A percentile compares a stretch with the other conserved stretches of the same genome.
phyloP scores from a whole-genome alignment of 2,888 invertebrate genomes.

The Drosophila pseudotakahashii region DNA sequence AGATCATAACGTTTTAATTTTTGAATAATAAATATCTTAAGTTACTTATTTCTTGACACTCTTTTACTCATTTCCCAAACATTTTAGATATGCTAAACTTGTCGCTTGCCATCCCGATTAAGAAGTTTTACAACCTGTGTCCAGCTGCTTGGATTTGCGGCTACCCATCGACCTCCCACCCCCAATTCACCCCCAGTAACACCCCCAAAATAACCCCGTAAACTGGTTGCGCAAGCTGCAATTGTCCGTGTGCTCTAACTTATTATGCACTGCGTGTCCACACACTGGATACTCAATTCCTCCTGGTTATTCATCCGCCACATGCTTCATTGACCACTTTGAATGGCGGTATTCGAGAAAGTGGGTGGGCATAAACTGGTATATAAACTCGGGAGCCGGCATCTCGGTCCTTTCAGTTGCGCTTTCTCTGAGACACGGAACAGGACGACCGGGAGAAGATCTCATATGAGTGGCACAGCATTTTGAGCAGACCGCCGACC shows the following conservation, averaged over 20 bases:
- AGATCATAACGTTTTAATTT: neutral
- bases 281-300: constrained; percentile 51
- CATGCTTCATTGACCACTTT: constrained; percentile 72
- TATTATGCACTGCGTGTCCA: constrained; percentile 74
- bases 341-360: constrained; percentile 19
- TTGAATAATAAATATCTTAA: neutral
- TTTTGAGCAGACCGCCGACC: constrained; percentile 45
- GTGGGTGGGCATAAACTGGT: constrained; percentile 3
- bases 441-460: constrained; percentile 33
- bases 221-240: constrained; percentile 79
- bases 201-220: constrained; percentile 50
- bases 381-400: constrained; percentile 49
- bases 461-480: constrained; percentile 58
- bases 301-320: constrained; percentile 41
- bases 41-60: neutral
- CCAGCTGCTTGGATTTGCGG: constrained; percentile 54
- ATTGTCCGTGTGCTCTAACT: constrained; percentile 58
- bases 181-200: constrained; percentile 8
- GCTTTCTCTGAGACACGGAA: constrained; percentile 34
- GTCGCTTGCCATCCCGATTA: constrained; percentile 30
- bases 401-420: constrained; percentile 62
- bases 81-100: constrained; percentile 53
- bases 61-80: neutral
- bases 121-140: constrained; percentile 62
- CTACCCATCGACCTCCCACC: constrained; percentile 4